Evolutionary conservation across 1,140 invertebrate species (phyloP), one percentile per base, ranked within the genome.

Genomic region (Drosophila carrolli): DNA sequence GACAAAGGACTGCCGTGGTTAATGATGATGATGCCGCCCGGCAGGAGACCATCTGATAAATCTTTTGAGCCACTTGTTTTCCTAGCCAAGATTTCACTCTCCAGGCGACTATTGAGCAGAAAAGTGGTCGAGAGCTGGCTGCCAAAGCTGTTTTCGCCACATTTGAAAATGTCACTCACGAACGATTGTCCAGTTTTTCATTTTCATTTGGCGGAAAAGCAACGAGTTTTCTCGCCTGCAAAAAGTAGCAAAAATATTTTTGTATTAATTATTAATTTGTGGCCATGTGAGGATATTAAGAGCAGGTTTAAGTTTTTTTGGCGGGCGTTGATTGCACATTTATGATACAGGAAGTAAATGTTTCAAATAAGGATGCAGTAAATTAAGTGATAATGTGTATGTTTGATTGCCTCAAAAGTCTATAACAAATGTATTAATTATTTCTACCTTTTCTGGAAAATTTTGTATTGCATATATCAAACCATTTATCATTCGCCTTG

Each of bases 171-270:
- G 71, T 71, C 71, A 76, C 66, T 83, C 74, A 75, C 67, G 3
- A 29, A 13, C 23, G 60, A 51, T 71, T 75, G 71, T 76, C 75
- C 78, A 78, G 82, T 76, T 85, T 81, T 85, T 85, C 81, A 54
- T 68, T 85, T 83, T 84, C 77, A 62, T 81, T 85, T 54, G 72
- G 74, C 82, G 82, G 82, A 85, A 85, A 86, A 78, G 56, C 63
- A 84, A 60, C 27, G 29, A 50, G 47, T 63, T 76, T 71, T 60
- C 11, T 0, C 8, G 5, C 32, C 32, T n/a, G 27, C 23, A 23
- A 13, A 7, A 57, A 53, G 14, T 38, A 23, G 14, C 48, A 27
- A 61, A 50, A 50, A 63, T 56, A 60, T 27, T 16, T 47, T 4
- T 16, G 57, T 37, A 81, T 82, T 65, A 79, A 79, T 70, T 82